phyloP scores from a whole-genome alignment of 2,113 vertebrate species.

The Pagrus major region DNA sequence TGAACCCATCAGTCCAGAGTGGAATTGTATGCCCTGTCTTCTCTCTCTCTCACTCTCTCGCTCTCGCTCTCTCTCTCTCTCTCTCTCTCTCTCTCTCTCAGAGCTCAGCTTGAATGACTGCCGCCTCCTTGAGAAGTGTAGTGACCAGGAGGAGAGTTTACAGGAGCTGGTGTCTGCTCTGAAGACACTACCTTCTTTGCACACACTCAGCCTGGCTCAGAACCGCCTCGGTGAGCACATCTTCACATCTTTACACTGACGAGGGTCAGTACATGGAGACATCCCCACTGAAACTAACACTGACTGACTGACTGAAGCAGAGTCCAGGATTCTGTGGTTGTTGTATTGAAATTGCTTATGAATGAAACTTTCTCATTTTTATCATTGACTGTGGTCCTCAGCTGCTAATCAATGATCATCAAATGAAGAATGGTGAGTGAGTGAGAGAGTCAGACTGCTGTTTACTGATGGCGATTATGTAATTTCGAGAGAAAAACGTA shows the following conservation, averaged over 20 bases:
- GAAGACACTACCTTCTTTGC: slow-evolving; percentile 86
- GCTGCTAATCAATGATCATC: not conserved
- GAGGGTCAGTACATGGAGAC: not conserved
- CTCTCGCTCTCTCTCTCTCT: slow-evolving; percentile 30
- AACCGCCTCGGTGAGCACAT: slow-evolving; percentile 89
- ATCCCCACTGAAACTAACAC: not conserved
- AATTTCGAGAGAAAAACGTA: too few species aligned
- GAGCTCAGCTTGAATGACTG: slow-evolving; percentile 91
- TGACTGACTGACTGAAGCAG: not conserved
- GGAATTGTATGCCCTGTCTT: not conserved
- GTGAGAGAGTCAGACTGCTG: too few species aligned
- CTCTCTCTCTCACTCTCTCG: slow-evolving; percentile 25
- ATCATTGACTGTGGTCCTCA: not conserved
- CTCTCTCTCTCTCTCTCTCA: slow-evolving; percentile 63
- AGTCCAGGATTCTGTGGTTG: not conserved
- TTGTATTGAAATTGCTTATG: slow-evolving; percentile 4
- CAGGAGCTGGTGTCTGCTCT: slow-evolving; percentile 85
- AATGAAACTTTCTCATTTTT: not conserved
- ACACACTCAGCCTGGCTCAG: slow-evolving; percentile 88
- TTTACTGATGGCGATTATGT: too few species aligned
- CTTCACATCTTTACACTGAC: not conserved
- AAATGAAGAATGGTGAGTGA: not conserved
- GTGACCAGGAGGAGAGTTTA: slow-evolving; percentile 84
- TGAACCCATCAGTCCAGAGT: not conserved
- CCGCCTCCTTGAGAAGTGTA: slow-evolving; percentile 89